Base-by-base conservation (phyloP, 2,113 vertebrate species). In the Charadrius vociferus region DNA sequence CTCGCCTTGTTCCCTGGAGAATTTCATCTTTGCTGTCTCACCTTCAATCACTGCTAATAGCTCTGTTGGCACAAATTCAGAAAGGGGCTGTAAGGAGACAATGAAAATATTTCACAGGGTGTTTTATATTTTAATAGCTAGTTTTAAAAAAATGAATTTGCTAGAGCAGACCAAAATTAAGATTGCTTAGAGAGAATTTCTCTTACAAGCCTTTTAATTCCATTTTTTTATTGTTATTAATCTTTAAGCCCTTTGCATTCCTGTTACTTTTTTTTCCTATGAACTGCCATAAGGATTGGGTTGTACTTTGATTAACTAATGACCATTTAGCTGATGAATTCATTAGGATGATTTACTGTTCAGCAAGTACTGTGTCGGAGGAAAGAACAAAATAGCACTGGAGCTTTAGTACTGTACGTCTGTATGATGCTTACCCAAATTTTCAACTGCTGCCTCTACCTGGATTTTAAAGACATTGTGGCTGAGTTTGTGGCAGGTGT, bases 41-140 rank as follows among this genome's bases (percentile, higher is more conserved):
- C 91, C 98, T 99, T 98, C 98, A 99, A 98, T 99, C 98, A 98
- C 89, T 71, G 94, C 98, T 99, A 99, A 99, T 99, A 99, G 98
- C 98, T 97, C 81, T 96, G 97, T 95, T 99, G 99, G 99, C 99
- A 97, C 90, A 91, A 78, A 95, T 90, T 98, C 98, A 98, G 97
- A 94, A 93, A 94, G 93, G 82, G 77, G 61, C 81, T 94, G 86
- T 47, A 81, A 92, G 93, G 88, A 95, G 93, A 93, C 75, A 94
- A 70, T 93, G 92, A 92, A 97, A 95, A 94, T 96, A 96, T 97
- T 98, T 98, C 93, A 93, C 83, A 79, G 89, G 62, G 49, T 73
- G 62, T 83, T 97, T 97, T 93, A 63, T 95, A 97, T 94, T 98
- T 96, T 97, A 95, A 92, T 96, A 94, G 92, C 81, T 83, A 67